Evolutionary conservation across 1,140 invertebrate species (phyloP).

Genomic region (Monochamus saltuarius): DNA sequence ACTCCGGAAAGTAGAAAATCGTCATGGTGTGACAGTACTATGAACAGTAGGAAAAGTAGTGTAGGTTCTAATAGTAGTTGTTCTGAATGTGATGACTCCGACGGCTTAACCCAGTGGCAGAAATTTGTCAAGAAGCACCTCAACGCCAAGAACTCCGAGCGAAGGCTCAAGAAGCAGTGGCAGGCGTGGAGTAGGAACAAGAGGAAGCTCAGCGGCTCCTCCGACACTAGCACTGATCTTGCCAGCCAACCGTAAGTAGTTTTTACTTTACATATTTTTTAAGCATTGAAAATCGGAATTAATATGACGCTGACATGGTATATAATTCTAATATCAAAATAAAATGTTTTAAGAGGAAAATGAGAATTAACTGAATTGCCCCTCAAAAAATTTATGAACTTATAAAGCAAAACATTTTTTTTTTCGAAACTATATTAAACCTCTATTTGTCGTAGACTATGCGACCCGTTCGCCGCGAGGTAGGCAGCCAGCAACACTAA

Average conservation of each 20-base stretch:
- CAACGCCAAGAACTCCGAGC: constrained; percentile 56
- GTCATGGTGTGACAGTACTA: constrained; percentile 36
- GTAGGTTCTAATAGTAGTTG: constrained; percentile 58
- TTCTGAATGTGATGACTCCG: constrained; percentile 58
- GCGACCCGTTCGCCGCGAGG: too few relatives aligned
- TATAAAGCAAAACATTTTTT: too few relatives aligned
- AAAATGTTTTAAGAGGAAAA: too few relatives aligned
- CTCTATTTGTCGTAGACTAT: too few relatives aligned
- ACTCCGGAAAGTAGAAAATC: constrained; percentile 41
- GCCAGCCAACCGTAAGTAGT: constrained; percentile 40
- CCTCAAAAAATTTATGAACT: too few relatives aligned
- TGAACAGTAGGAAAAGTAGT: constrained; percentile 56
- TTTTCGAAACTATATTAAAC: too few relatives aligned
- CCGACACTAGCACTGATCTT: constrained; percentile 26
- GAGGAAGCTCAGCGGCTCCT: constrained; percentile 49
- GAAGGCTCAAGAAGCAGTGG: constrained; percentile 58
- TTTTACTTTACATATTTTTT: background rate
- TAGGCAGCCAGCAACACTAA: too few relatives aligned
- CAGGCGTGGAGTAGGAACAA: constrained; percentile 60
- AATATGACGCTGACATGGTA: too few relatives aligned
- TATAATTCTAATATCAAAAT: too few relatives aligned
- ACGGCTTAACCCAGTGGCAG: constrained; percentile 56
- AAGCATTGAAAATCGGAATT: too few relatives aligned
- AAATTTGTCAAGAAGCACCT: constrained; percentile 59
- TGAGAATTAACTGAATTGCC: too few relatives aligned